Evolutionary conservation across 2,797 vertebrate genomes (phyloP).

Genomic region (Tenualosa thibaudeaui): DNA sequence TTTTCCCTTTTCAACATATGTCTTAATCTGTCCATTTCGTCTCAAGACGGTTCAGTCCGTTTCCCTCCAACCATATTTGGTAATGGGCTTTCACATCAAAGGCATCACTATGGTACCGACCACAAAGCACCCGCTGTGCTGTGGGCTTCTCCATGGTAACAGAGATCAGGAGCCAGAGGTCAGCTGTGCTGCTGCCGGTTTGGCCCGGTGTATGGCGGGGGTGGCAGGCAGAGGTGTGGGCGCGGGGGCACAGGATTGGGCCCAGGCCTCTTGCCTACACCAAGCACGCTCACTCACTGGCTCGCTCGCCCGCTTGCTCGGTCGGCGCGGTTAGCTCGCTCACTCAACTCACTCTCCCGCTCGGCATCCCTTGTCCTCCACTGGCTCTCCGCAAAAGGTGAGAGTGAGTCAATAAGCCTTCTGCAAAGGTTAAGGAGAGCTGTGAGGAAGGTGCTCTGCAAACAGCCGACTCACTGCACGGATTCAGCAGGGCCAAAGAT

Average conservation of each 20-base stretch:
- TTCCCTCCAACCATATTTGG: not conserved
- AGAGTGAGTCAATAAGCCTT: conserved; percentile 67
- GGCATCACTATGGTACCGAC: conserved; percentile 33
- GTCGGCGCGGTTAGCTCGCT: not conserved
- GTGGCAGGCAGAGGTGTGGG: conserved; percentile 31
- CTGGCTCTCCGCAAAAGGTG: conserved; percentile 63
- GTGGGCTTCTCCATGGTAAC: conserved; percentile 68
- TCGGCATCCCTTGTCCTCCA: conserved; percentile 66
- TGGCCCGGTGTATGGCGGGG: conserved; percentile 51
- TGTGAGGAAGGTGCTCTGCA: conserved; percentile 65
- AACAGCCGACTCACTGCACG: conserved; percentile 53
- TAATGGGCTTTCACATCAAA: conserved; percentile 39
- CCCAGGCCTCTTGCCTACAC: conserved; percentile 57
- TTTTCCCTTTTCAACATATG: not conserved
- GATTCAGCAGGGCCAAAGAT: conserved; percentile 60
- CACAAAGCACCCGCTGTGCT: conserved; percentile 43
- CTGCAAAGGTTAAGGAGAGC: conserved; percentile 69
- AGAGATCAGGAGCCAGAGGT: conserved; percentile 68
- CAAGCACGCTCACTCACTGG: conserved; percentile 60
- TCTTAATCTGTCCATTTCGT: not conserved
- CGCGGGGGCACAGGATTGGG: conserved; percentile 51
- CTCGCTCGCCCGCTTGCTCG: conserved; percentile 42
- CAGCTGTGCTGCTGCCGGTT: conserved; percentile 46
- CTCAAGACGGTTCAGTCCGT: not conserved
- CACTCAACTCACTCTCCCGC: conserved; percentile 28